phyloP scores from a whole-genome alignment of 2,888 invertebrate genomes.

The Scelioninae gen. 1 region DNA sequence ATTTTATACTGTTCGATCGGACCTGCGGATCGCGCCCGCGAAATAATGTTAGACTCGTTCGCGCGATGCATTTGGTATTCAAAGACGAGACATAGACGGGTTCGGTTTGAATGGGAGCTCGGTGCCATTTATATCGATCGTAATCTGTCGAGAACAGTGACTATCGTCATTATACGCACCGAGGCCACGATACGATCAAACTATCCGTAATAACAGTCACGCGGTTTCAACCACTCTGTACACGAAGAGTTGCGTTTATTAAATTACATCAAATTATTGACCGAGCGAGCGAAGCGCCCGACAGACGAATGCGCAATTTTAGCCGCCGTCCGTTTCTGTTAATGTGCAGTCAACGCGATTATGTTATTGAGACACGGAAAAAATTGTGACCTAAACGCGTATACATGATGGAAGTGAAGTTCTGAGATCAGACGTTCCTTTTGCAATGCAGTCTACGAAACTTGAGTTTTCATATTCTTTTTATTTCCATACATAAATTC shows the following conservation, averaged over 20 bases:
- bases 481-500: too few relatives aligned
- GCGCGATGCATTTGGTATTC: slow-evolving; percentile 59
- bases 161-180: slow-evolving; percentile 80
- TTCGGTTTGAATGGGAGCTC: slow-evolving; percentile 60
- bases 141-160: slow-evolving; percentile 78
- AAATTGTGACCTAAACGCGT: slow-evolving; percentile 6
- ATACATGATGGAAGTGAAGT: slow-evolving; percentile 1
- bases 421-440: too few relatives aligned
- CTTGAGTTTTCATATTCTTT: too few relatives aligned
- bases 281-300: slow-evolving; percentile 40
- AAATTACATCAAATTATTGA: slow-evolving; percentile 83
- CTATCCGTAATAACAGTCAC: slow-evolving; percentile 82
- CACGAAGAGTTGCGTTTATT: slow-evolving; percentile 80
- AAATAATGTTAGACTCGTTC: too few relatives aligned
- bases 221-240: slow-evolving; percentile 60
- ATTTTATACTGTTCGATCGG: too few relatives aligned
- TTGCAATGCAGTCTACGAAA: too few relatives aligned
- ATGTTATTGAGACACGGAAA: slow-evolving; percentile 13
- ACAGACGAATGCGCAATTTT: slow-evolving; percentile 49
- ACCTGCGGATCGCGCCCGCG: too few relatives aligned
- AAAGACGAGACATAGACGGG: slow-evolving; percentile 31
- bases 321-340: slow-evolving; percentile 55
- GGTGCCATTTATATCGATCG: slow-evolving; percentile 79
- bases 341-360: slow-evolving; percentile 38
- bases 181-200: slow-evolving; percentile 82